Evolutionary conservation across 2,797 vertebrate species (phyloP), one percentile per base, ranked within the genome.

Genomic region (Danio jaintianensis): DNA sequence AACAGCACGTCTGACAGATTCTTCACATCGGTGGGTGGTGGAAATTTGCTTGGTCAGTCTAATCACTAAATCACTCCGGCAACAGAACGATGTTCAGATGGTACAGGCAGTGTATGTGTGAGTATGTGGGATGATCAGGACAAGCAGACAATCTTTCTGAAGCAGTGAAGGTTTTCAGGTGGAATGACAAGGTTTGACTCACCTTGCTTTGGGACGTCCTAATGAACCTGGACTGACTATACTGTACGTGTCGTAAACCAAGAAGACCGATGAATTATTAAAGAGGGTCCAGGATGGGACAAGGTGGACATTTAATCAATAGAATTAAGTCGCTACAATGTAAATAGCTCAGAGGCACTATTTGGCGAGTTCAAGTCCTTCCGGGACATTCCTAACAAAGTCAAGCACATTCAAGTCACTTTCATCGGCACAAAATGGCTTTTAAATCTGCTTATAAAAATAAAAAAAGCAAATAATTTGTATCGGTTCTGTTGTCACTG

Each of bases 201-300:
- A 85, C 86, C 71, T 86, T 82, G 68, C 63, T 62, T 16, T 52
- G 42, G 72, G 67, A 78, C 67, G 79, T 69, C 73, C 61, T 81
- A 81, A 85, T 83, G 82, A 85, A 81, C 71, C 79, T 75, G 78
- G 70, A 66, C 53, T 78, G 61, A 53, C 72, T 83, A 70, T 75
- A 73, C 7, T 29, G 29, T 29, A 29, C 29, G 5, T 70, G 53
- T 22, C 10, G 42, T 67, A 67, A 78, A 22, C 53, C 64, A 75
- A 79, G 52, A 72, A 50, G 67, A 68, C 56, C 50, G 62, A 77
- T 85, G 45, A 85, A 84, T 84, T 68, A 81, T 83, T 83, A 18
- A 85, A 81, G 59, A 70, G 43, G 22, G 13, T 78, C 45, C 5
- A 42, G 75, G 70, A 81, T 71, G 75, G 56, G 75, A 48, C 40